Evolutionary conservation across 2,797 vertebrate species (phyloP), one percentile per base, ranked within the genome.

Genomic region (Sparidentex hasta): DNA sequence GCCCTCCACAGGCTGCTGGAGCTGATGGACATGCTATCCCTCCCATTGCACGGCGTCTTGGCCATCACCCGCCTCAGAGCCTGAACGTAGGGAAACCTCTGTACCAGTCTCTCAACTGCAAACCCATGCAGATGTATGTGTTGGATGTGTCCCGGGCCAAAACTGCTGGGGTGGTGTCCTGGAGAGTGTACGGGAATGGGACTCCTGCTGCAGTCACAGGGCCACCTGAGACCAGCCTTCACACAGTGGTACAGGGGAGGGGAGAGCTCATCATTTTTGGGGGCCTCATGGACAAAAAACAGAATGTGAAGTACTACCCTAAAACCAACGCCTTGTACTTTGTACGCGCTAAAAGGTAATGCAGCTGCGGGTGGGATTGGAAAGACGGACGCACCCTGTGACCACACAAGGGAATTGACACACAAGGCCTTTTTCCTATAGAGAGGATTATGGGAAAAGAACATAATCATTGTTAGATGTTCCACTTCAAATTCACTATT

Each of bases 291-390:
- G 98, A 99, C 98, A 99, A 99, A 95, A 99, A 99, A 94, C 98
- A 99, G 91, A 99, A 99, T 87, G 97, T 99, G 79, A 99, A 99
- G 93, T 99, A 99, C 90, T 99, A 99, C 92, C 98, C 98, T 84
- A 99, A 99, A 96, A 99, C 98, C 80, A 99, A 99, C 71, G 98
- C 98, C 96, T 98, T 99, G 98, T 99, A 99, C 95, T 99, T 99
- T 89, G 98, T 99, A 72, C 96, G 98, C 44, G 98, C 98, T 57
- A 99, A 99, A 91, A 99, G 98, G 98, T 99, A 97, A 97, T 97
- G 93, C 61, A 64, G 81, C 91, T 90, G 58, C 74, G 61, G 79
- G 65, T 2, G 18, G 63, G 56, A 72, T 38, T 56, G 57, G 68
- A 46, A 79, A 50, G 78, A 82, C 48, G 18, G 71, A 90, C 2